Base-by-base conservation (phyloP, 2,797 vertebrate genomes). In the Balearica regulorum region DNA sequence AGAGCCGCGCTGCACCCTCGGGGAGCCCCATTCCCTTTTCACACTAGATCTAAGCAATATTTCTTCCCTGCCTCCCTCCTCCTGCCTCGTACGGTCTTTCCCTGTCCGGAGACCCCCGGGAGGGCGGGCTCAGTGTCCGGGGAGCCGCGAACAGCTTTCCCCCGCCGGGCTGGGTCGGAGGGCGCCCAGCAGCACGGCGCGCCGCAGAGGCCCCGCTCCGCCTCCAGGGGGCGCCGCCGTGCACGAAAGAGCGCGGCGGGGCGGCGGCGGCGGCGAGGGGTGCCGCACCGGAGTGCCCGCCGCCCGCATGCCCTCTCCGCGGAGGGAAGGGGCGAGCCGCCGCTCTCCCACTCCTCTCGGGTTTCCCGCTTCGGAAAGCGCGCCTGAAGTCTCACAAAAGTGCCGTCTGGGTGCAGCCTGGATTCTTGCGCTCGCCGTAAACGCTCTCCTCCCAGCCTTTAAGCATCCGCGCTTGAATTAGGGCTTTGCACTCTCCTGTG, bases 251-350 rank as follows among this genome's bases (percentile, higher is more conserved):
- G 58, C 58, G 26, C 69, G 11, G 8, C 24, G 17, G 33, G 4
- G 48, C 17, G 48, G 28, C 5, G 10, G 33, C 25, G n/a, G 33
- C 12, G 22, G 9, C n/a, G n/a, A 24, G 29, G 20, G 75, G 84
- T 90, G 93, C 75, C 35, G 48, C 60, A 12, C 16, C 28, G 35
- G 11, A 51, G 7, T 2, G 26, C 19, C 28, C 33, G 26, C 39
- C 68, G 54, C 96, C 88, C 98, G 96, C 98, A 98, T 98, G 98
- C 98, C 98, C 98, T 96, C 94, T 93, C 92, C 44, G 14, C 22
- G 33, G 41, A 5, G 35, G 13, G 49, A n/a, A 26, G 37, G 29
- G 83, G 46, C 1, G n/a, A 53, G 76, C 60, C n/a, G 87, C 69
- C 51, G 75, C 90, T 39, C 68, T 5, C 25, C 73, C 44, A 33